Conservation (phyloP, 1,140 invertebrate species). For the Meloidogyne hapla region DNA sequence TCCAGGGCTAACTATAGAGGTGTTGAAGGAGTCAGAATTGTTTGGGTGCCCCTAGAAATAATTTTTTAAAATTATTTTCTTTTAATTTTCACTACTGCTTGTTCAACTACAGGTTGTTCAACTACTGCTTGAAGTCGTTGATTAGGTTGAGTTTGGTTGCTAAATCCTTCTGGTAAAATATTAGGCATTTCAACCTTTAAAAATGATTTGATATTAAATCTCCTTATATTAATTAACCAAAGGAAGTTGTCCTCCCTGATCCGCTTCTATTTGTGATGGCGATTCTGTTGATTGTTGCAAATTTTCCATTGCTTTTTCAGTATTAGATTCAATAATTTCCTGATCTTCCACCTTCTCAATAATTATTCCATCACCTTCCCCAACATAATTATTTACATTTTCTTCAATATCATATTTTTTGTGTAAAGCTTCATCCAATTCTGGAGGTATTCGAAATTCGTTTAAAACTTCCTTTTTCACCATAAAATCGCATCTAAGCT, state of each 20-base stretch:
- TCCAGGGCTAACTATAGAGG: background rate
- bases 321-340: background rate
- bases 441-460: slow-evolving; percentile 29
- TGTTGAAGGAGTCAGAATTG: background rate
- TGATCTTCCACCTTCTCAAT: no score
- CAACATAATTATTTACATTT: background rate
- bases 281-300: background rate
- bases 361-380: background rate
- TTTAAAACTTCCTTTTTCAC: slow-evolving; percentile 30
- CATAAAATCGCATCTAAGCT: slow-evolving; percentile 24
- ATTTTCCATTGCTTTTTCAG: background rate
- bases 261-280: background rate
- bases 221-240: no score
- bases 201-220: no score
- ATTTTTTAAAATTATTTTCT: no score
- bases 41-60: background rate
- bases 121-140: no score
- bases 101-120: no score
- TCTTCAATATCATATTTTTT: slow-evolving; percentile 12
- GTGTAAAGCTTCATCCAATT: slow-evolving; percentile 32
- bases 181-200: no score
- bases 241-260: background rate
- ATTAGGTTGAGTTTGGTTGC: no score
- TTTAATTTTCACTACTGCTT: no score
- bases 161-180: no score